phyloP scores from a whole-genome alignment of 2,797 vertebrate genomes.

The Sebastes hubbsi region DNA sequence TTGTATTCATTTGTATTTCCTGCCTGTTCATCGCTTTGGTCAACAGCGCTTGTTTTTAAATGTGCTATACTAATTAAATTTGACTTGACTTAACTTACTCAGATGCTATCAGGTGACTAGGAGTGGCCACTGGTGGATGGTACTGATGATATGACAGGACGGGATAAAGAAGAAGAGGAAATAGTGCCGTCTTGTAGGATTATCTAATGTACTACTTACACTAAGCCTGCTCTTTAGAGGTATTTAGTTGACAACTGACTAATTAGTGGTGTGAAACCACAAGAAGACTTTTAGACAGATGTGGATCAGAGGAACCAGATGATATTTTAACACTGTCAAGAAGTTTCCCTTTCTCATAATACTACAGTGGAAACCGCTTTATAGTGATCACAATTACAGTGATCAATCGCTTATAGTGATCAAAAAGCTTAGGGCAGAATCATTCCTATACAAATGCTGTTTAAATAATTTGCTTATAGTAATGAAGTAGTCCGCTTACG shows the following conservation, averaged over 20 bases:
- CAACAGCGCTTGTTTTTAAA: too few relatives aligned
- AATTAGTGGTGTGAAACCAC: constrained; percentile 14
- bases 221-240: constrained; percentile 10
- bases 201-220: not conserved
- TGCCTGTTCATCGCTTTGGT: too few relatives aligned
- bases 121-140: not conserved
- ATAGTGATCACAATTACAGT: too few relatives aligned
- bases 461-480: too few relatives aligned
- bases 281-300: not conserved
- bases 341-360: not conserved
- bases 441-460: too few relatives aligned
- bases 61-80: too few relatives aligned
- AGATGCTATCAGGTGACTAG: constrained; percentile 13
- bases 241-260: constrained; percentile 7
- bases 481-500: too few relatives aligned
- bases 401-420: too few relatives aligned
- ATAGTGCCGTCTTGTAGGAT: not conserved
- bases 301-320: not conserved
- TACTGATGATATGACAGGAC: constrained; percentile 11
- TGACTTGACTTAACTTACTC: not conserved
- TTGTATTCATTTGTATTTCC: too few relatives aligned
- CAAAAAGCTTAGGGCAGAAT: too few relatives aligned
- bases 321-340: not conserved
- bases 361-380: not conserved
- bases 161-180: not conserved